These are phyloP conservation scores for Artibeus lituratus DNA, from an alignment of 2,797 vertebrate species.

Conservation along the genomic window DNA sequence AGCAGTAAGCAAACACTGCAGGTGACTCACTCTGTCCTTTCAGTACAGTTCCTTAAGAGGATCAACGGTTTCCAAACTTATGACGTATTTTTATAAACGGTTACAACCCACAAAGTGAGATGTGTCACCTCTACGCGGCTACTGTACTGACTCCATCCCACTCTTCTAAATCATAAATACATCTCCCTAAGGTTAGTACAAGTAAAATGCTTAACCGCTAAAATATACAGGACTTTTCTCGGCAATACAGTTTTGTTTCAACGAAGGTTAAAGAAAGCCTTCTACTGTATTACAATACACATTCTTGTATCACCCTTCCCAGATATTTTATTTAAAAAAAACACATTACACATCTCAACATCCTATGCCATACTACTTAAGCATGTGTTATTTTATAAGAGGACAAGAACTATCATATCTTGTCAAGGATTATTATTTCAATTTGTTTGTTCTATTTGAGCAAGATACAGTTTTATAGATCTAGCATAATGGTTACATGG, in stretches of 20 bases:
- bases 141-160: not conserved
- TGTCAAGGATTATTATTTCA: not conserved
- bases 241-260: not conserved
- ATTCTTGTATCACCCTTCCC: not conserved
- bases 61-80: not conserved
- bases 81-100: not conserved
- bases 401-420: not conserved
- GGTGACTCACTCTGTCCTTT: not conserved
- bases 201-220: not conserved
- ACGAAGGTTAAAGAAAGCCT: not conserved
- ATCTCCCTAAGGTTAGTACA: not conserved
- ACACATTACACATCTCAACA: not conserved
- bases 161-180: conserved; percentile 13
- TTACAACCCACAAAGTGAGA: not conserved
- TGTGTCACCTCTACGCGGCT: not conserved
- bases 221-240: not conserved
- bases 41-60: not conserved
- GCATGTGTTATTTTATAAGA: not conserved
- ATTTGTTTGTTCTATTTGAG: not conserved
- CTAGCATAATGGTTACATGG: not conserved
- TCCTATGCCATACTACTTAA: not conserved
- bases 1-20: not conserved
- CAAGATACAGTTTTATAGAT: not conserved
- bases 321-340: not conserved
- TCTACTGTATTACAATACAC: not conserved